These are phyloP conservation scores for Cheilosia impressa DNA, from an alignment of 2,888 invertebrate species.

Conservation along the genomic window DNA sequence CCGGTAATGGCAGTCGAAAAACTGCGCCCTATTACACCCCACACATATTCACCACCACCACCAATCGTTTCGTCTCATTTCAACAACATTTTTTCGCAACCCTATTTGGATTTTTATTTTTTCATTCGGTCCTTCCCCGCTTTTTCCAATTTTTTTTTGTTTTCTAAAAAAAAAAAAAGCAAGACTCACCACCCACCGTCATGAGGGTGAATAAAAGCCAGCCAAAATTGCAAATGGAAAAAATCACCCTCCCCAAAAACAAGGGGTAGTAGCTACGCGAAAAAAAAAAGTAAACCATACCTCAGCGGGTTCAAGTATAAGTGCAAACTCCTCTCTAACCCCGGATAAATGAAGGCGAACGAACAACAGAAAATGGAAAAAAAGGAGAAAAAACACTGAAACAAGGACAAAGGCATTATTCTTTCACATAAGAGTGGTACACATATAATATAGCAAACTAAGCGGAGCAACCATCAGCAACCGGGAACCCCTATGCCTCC, in stretches of 20 bases:
- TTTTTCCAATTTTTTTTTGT: constrained; percentile 39
- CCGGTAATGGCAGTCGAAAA: constrained; percentile 43
- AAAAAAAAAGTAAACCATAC: constrained; percentile 42
- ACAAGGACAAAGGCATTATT: constrained; percentile 74
- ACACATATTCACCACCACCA: constrained; percentile 40
- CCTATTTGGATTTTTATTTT: constrained; percentile 18
- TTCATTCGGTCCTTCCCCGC: constrained; percentile 43
- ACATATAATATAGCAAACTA: constrained; percentile 65
- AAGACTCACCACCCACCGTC: constrained; percentile 47
- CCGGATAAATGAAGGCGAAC: constrained; percentile 58
- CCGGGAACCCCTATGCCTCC: constrained; percentile 15
- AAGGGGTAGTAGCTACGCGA: constrained; percentile 43
- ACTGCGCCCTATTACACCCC: constrained; percentile 22
- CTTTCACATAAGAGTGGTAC: constrained; percentile 61
- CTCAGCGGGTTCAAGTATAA: constrained; percentile 74
- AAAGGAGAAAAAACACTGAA: constrained; percentile 45
- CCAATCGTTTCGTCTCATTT: constrained; percentile 74
- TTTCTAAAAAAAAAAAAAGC: constrained; percentile 1
- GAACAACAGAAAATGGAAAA: constrained; percentile 31
- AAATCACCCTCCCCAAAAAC: constrained; percentile 45
- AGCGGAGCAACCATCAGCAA: constrained; percentile 39
- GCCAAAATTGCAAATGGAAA: constrained; percentile 22
- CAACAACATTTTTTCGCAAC: constrained; percentile 67
- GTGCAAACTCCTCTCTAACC: constrained; percentile 73
- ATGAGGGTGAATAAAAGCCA: constrained; percentile 26